Percentiles rank a stretch among this genome's conserved stretches.
phyloP scores from a whole-genome alignment of 35 echinoderm and acorn worm genomes.

The Lytechinus pictus region DNA sequence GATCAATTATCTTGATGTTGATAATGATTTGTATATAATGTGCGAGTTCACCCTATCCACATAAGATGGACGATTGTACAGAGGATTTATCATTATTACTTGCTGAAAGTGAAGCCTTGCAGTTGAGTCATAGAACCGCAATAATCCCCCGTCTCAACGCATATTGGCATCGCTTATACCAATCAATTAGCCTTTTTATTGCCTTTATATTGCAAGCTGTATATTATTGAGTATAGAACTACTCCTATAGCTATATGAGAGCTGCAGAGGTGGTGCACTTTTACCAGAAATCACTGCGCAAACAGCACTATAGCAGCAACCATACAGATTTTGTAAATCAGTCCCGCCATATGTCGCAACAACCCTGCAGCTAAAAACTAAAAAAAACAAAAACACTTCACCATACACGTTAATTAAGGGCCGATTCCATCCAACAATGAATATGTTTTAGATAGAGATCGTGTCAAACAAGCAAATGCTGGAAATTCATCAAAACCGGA shows the following conservation, averaged over 20 bases:
- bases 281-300: not conserved
- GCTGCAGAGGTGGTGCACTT: not conserved
- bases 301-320: not conserved
- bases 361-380: too few relatives aligned
- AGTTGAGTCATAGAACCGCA: not conserved
- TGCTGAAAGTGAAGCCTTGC: not conserved
- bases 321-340: not conserved
- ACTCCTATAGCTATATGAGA: not conserved
- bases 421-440: too few relatives aligned
- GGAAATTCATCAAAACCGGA: too few relatives aligned
- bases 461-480: too few relatives aligned
- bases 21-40: not conserved
- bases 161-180: not conserved
- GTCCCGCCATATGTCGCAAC: too few relatives aligned
- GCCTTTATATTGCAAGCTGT: not conserved
- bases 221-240: not conserved
- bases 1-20: too few relatives aligned
- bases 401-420: too few relatives aligned
- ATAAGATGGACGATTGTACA: not conserved
- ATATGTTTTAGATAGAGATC: too few relatives aligned
- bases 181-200: slow-evolving; percentile 14
- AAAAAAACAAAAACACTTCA: too few relatives aligned
- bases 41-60: not conserved
- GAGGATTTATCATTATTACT: not conserved
- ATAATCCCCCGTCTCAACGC: not conserved